phyloP scores from a whole-genome alignment of 53 echinoderm and acorn worm species.

The Arbacia lixula region DNA sequence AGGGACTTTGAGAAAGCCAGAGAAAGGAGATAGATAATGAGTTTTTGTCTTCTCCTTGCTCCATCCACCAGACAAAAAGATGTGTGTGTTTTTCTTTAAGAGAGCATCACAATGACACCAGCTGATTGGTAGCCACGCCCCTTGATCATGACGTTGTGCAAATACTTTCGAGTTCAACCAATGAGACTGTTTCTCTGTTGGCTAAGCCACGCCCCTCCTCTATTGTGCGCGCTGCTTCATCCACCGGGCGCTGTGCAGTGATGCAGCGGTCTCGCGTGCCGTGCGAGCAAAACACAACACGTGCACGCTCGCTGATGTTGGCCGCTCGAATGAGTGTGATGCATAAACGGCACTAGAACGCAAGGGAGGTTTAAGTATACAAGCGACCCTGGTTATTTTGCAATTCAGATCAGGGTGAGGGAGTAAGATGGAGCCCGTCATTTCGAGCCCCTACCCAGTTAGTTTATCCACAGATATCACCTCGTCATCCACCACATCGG shows the following conservation, averaged over 20 bases:
- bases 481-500: conserved; percentile 7
- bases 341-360: conserved; percentile 25
- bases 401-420: conserved; percentile 51
- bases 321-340: background rate
- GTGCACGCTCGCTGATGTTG: background rate
- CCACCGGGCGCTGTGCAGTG: background rate
- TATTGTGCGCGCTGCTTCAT: conserved; percentile 4
- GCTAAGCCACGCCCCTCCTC: conserved; percentile 39
- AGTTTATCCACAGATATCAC: conserved; percentile 39
- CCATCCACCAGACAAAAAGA: too few species aligned
- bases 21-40: too few species aligned
- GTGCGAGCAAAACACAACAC: conserved; percentile 2
- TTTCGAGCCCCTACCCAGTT: conserved; percentile 32
- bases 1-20: too few species aligned
- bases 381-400: conserved; percentile 53
- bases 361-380: conserved; percentile 55
- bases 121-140: conserved; percentile 22
- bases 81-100: too few species aligned
- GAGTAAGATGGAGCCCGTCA: conserved; percentile 29
- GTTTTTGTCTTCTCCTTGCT: too few species aligned
- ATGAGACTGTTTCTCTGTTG: background rate
- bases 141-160: conserved; percentile 10
- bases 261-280: conserved; percentile 7
- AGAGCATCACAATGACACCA: background rate
- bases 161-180: conserved; percentile 9